Conservation (phyloP, 2,113 vertebrate genomes). For the Tinamus guttatus region DNA sequence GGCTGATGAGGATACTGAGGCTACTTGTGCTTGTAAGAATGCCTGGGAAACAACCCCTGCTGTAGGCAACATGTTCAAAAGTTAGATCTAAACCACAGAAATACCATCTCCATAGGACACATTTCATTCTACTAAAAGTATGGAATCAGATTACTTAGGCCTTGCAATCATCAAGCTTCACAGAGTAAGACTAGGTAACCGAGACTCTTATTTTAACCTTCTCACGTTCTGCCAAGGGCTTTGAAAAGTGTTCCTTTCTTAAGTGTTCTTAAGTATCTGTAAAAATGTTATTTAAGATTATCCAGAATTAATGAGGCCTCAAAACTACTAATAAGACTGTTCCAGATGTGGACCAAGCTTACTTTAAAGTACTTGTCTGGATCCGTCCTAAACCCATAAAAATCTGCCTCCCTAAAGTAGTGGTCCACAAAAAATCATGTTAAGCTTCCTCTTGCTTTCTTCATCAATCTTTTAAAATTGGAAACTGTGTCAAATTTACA, state of each 20-base stretch:
- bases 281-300: slow-evolving; percentile 42
- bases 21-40: background rate
- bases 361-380: background rate
- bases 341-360: slow-evolving; percentile 13
- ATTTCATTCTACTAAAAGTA: slow-evolving; percentile 15
- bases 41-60: slow-evolving; percentile 5
- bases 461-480: background rate
- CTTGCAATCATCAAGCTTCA: slow-evolving; percentile 17
- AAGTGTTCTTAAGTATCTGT: slow-evolving; percentile 28
- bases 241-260: slow-evolving; percentile 49
- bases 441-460: background rate
- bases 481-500: background rate
- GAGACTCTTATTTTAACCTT: slow-evolving; percentile 22
- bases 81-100: slow-evolving; percentile 54
- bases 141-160: slow-evolving; percentile 21
- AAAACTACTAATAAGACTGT: slow-evolving; percentile 30
- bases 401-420: slow-evolving; percentile 2
- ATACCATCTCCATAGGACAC: background rate
- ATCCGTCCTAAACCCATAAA: slow-evolving; percentile 15
- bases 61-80: slow-evolving; percentile 45
- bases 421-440: background rate
- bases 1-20: background rate
- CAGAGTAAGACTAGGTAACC: slow-evolving; percentile 8
- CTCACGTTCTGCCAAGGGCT: slow-evolving; percentile 54
- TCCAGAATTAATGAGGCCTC: slow-evolving; percentile 19